These are phyloP conservation scores for Sterrhoptilus dennistouni DNA, from an alignment of 2,113 vertebrate species.

Conservation along the genomic window DNA sequence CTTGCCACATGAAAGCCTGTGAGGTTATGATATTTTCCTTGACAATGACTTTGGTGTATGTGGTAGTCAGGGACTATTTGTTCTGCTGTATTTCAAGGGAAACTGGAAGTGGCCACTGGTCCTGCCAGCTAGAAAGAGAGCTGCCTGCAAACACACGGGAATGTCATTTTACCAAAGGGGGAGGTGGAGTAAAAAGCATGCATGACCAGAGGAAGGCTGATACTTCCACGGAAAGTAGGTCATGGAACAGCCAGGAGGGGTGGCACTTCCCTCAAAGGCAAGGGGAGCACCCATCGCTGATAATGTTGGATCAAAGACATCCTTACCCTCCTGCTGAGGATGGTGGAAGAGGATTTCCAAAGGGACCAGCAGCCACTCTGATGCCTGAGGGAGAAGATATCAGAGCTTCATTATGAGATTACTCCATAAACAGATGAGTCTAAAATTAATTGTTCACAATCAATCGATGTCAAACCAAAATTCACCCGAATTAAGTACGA, in stretches of 20 bases:
- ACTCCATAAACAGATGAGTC: background rate
- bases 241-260: background rate
- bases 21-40: background rate
- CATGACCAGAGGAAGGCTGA: accelerated
- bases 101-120: background rate
- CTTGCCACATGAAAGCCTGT: background rate
- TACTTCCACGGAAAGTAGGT: background rate
- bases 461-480: background rate
- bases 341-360: background rate
- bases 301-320: background rate
- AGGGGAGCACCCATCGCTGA: background rate
- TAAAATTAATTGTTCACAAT: background rate
- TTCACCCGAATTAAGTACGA: background rate
- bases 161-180: background rate
- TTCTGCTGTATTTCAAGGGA: background rate
- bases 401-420: background rate
- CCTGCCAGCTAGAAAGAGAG: background rate
- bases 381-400: background rate
- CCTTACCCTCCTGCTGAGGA: background rate
- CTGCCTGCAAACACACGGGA: background rate
- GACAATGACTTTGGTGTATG: background rate
- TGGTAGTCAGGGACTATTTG: background rate
- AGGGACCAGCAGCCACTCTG: background rate
- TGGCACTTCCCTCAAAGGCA: background rate
- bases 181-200: background rate